Evolutionary conservation across 2,113 vertebrate genomes (phyloP), one percentile per base, ranked within the genome.

Genomic region (Uria lomvia): DNA sequence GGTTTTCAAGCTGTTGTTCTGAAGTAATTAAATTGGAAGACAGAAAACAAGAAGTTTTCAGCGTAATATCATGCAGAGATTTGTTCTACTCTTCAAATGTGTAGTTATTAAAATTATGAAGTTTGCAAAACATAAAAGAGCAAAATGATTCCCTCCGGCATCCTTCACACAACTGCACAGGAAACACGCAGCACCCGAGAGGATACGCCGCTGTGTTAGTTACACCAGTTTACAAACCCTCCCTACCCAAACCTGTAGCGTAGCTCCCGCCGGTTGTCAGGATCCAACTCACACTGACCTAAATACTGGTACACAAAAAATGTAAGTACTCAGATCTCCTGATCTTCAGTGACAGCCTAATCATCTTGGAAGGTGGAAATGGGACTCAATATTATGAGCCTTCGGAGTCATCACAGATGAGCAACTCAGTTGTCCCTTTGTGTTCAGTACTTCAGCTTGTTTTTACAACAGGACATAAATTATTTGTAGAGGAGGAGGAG

Each of bases 131-230:
- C 34, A 26, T 9, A 30, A 62, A 55, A 73, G 50, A 83, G 43
- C 38, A 65, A 59, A 79, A 22, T 27, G 0, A 58, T 62, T 86
- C 58, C 70, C 19, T 59, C 49, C 4, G 10, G 34, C 36, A 68
- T 30, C 67, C 50, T 77, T 86, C 72, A 71, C 15, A 27, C 36
- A 83, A 56, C 52, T 16, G 34, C 70, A 71, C 5, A 65, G 53
- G 56, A 70, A 29, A n/a, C 11, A 27, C 0, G 17, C 26, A 45
- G 36, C 55, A 53, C 27, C 60, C 15, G 38, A 23, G 12, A n/a
- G 40, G 52, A 9, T 38, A 49, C 2, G 2, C 10, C 0, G 1
- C 2, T 0, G 34, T 7, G 4, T 40, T 15, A 15, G 13, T 56
- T 52, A 19, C 11, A 9, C 55, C 65, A 50, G 22, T 1, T 70